Conservation (phyloP, 2,113 vertebrate genomes). For the Phocoena phocoena region DNA sequence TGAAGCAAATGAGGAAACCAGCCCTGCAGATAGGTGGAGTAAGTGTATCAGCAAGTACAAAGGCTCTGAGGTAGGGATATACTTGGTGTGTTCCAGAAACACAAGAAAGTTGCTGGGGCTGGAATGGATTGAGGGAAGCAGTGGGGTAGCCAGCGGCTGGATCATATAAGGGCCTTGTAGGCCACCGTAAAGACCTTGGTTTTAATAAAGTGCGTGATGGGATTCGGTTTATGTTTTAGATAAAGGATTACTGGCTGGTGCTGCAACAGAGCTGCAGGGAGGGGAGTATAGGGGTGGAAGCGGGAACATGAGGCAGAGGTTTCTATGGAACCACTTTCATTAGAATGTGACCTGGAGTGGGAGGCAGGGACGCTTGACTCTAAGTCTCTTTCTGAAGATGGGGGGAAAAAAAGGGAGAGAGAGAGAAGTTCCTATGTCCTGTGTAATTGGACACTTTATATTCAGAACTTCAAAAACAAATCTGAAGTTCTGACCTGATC, state of each 20-base stretch:
- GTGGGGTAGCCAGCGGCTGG: background rate
- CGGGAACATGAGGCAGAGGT: background rate
- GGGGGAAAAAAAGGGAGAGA: background rate
- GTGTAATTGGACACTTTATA: background rate
- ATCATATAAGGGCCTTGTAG: background rate
- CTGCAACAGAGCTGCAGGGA: background rate
- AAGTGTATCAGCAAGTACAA: background rate
- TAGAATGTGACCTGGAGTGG: background rate
- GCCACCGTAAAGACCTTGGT: background rate
- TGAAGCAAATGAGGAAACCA: background rate
- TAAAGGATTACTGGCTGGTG: background rate
- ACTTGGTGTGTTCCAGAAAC: background rate
- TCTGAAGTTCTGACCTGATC: background rate
- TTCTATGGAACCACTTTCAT: background rate
- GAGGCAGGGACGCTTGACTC: background rate
- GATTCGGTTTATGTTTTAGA: background rate
- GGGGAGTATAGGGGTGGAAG: background rate
- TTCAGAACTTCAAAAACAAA: background rate
- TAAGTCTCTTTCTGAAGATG: background rate
- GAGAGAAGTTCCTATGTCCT: background rate
- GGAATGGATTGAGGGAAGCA: background rate
- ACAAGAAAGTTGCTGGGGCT: background rate
- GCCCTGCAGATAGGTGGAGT: background rate
- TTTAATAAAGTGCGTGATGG: background rate
- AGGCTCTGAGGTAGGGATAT: background rate